Evolutionary conservation across 2,797 vertebrate species (phyloP).

Genomic region (Sebastiscus tertius): DNA sequence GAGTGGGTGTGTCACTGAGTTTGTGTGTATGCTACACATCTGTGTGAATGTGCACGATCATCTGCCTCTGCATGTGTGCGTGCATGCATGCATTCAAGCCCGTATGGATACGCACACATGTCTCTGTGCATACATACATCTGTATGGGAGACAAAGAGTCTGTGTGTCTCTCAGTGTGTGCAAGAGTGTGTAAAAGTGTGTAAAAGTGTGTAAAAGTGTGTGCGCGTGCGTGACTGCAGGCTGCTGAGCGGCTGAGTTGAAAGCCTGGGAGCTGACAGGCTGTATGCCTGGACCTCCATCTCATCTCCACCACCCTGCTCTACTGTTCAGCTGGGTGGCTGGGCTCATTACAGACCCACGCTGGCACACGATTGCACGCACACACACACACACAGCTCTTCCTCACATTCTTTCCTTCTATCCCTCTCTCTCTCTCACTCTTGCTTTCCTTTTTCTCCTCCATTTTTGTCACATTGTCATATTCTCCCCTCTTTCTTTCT

Average conservation of each 20-base stretch:
- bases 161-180: constrained; percentile 23
- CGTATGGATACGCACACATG: constrained; percentile 8
- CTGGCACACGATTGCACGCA: constrained; percentile 27
- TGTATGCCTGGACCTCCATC: constrained; percentile 83
- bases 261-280: constrained; percentile 81
- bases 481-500: constrained; percentile 42
- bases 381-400: neutral
- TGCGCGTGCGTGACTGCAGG: constrained; percentile 14
- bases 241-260: constrained; percentile 77
- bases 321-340: constrained; percentile 79
- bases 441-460: constrained; percentile 25
- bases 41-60: neutral
- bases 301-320: constrained; percentile 78
- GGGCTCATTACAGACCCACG: constrained; percentile 83
- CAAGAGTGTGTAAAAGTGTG: neutral
- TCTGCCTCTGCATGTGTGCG: neutral
- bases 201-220: neutral
- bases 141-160: constrained; percentile 54
- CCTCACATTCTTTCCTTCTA: neutral
- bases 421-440: neutral
- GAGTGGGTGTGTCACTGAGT: neutral
- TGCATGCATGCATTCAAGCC: constrained; percentile 4
- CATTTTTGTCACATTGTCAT: constrained; percentile 55
- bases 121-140: constrained; percentile 31
- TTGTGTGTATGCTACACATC: neutral